Evolutionary conservation across 2,888 invertebrate genomes (phyloP).

Genomic region (Oegoconia quadripuncta): DNA sequence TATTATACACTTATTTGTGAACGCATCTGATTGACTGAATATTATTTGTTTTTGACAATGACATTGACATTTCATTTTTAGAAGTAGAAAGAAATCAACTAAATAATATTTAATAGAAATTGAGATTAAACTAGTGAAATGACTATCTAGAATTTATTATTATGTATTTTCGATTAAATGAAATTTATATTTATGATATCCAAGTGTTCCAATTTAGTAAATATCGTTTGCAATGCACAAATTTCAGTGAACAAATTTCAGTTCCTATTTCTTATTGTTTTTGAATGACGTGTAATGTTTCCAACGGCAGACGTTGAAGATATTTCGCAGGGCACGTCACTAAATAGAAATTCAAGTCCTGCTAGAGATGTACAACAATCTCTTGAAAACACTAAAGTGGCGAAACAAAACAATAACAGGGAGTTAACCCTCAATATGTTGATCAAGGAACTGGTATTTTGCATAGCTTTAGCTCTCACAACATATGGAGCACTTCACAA

Average conservation of each 20-base stretch:
- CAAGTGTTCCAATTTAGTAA: conserved; percentile 20
- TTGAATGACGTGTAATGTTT: conserved; percentile 79
- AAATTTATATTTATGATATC: conserved; percentile 21
- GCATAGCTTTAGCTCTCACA: conserved; percentile 81
- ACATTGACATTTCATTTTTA: conserved; percentile 4
- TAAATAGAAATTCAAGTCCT: conserved; percentile 47
- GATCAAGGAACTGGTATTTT: conserved; percentile 82
- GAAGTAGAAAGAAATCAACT: not conserved
- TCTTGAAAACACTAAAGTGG: conserved; percentile 48
- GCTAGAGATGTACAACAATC: conserved; percentile 64
- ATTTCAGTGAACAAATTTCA: conserved; percentile 38
- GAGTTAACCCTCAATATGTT: conserved; percentile 76
- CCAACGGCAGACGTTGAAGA: conserved; percentile 71
- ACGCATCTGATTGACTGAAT: conserved; percentile 1
- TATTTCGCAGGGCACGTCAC: conserved; percentile 69
- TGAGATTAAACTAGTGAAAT: conserved; percentile 1
- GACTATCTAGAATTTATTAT: conserved; percentile 25
- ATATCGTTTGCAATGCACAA: conserved; percentile 43
- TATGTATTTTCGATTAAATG: conserved; percentile 36
- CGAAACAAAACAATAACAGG: conserved; percentile 53
- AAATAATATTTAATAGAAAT: not conserved
- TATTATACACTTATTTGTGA: not conserved
- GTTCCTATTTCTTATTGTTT: conserved; percentile 46
- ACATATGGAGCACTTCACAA: conserved; percentile 85
- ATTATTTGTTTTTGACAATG: conserved; percentile 3